Conservation (phyloP, 2,888 invertebrate genomes). For the Panopea generosa region DNA sequence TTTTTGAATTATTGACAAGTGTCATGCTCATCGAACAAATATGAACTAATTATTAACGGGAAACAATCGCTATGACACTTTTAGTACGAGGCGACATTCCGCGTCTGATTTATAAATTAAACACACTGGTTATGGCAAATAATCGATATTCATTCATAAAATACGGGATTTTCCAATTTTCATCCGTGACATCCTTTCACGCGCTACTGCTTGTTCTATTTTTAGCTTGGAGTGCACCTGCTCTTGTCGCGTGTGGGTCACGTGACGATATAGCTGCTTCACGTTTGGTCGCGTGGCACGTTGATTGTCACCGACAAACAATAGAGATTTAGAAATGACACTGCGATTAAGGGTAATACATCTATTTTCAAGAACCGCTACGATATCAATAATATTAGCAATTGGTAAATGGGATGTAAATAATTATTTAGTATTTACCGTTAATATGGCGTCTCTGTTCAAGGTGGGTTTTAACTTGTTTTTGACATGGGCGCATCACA, state of each 20-base stretch:
- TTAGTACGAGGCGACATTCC: constrained; percentile 41
- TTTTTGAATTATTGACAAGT: constrained; percentile 39
- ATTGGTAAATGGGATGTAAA: constrained; percentile 3
- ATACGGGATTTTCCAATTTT: constrained; percentile 32
- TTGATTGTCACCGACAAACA: constrained; percentile 52
- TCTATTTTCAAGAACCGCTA: not conserved
- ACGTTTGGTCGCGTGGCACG: constrained; percentile 64
- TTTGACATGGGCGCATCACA: too few relatives aligned
- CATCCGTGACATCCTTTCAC: constrained; percentile 49
- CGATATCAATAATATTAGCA: not conserved
- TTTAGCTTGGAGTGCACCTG: constrained; percentile 59
- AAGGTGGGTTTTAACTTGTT: not conserved
- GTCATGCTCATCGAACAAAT: constrained; percentile 31
- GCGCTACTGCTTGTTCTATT: constrained; percentile 44
- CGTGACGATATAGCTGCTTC: constrained; percentile 54
- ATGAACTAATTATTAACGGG: constrained; percentile 39
- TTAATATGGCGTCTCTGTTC: constrained; percentile 39
- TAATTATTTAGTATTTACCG: constrained; percentile 50
- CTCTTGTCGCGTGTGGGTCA: constrained; percentile 63
- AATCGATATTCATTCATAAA: constrained; percentile 59
- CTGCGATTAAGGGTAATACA: constrained; percentile 16
- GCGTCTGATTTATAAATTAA: constrained; percentile 47
- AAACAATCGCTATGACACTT: constrained; percentile 60
- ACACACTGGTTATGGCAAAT: constrained; percentile 56
- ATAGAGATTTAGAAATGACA: constrained; percentile 52